These are phyloP conservation scores for Acanthurus tractus DNA, from an alignment of 2,797 vertebrate species.

Conservation along the genomic window DNA sequence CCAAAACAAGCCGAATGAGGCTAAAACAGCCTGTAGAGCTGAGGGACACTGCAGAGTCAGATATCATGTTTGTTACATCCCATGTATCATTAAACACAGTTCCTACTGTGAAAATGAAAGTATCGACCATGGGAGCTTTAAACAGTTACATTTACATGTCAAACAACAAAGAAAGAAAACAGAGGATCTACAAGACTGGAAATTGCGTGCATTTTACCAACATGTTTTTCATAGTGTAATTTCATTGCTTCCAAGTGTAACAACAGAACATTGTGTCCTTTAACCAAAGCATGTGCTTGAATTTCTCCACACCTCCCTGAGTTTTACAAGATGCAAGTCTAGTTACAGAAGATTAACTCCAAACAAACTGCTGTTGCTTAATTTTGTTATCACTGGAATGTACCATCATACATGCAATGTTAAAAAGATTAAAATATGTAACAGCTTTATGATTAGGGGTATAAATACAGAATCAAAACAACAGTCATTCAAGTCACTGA, in stretches of 20 bases:
- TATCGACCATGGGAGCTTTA: neutral
- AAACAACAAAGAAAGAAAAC: neutral
- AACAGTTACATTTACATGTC: neutral
- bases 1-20: neutral
- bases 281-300: conserved; percentile 20
- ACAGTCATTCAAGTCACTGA: neutral
- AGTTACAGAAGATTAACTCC: conserved; percentile 39
- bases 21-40: neutral
- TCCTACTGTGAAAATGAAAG: neutral
- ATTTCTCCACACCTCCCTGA: conserved; percentile 27
- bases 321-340: conserved; percentile 17
- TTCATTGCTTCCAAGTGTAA: conserved; percentile 4
- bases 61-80: neutral
- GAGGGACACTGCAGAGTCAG: neutral
- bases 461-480: neutral
- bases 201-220: neutral
- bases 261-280: conserved; percentile 30
- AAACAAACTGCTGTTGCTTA: conserved; percentile 41
- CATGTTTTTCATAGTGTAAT: neutral
- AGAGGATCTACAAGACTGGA: neutral
- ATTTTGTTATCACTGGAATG: conserved; percentile 9
- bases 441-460: conserved; percentile 8
- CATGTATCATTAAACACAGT: neutral
- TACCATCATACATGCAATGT: neutral
- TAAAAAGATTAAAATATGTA: conserved; percentile 9